phyloP scores from a whole-genome alignment of 2,797 vertebrate genomes.

The Ataeniobius toweri region DNA sequence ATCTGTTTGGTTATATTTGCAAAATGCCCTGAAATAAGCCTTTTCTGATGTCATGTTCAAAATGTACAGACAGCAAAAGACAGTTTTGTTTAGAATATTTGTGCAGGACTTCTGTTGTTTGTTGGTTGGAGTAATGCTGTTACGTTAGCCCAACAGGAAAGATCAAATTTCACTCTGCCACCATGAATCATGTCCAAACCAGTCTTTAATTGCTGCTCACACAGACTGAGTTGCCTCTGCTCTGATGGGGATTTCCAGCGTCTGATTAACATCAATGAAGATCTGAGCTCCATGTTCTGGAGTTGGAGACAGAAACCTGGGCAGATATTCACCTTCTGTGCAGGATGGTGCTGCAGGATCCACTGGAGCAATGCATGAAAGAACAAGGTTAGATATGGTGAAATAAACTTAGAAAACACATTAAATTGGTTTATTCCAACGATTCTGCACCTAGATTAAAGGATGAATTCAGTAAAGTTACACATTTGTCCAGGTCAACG shows the following conservation, averaged over 20 bases:
- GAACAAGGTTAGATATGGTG: neutral
- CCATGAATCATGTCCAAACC: too few relatives aligned
- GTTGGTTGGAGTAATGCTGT: too few relatives aligned
- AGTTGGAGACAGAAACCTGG: constrained; percentile 51
- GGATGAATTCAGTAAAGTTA: too few relatives aligned
- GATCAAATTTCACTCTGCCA: too few relatives aligned
- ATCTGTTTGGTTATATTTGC: neutral
- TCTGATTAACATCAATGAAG: neutral
- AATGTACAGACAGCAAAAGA: neutral
- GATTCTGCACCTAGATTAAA: too few relatives aligned
- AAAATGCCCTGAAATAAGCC: too few relatives aligned
- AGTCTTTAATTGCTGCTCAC: constrained; percentile 20
- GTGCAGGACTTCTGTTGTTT: too few relatives aligned
- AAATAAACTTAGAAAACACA: neutral
- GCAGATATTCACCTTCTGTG: constrained; percentile 52
- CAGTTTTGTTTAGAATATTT: neutral
- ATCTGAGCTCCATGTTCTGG: constrained; percentile 39
- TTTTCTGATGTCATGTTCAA: too few relatives aligned
- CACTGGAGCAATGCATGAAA: constrained; percentile 7
- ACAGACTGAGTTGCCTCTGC: constrained; percentile 10
- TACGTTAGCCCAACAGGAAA: too few relatives aligned
- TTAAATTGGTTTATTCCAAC: too few relatives aligned
- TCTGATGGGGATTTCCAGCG: constrained; percentile 35
- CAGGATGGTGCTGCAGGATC: constrained; percentile 20
- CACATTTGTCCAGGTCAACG: too few relatives aligned